Percentiles rank a stretch among this genome's conserved stretches.
Evolutionary conservation across 1,140 invertebrate species (phyloP).

Genomic region (Littorina saxatilis): DNA sequence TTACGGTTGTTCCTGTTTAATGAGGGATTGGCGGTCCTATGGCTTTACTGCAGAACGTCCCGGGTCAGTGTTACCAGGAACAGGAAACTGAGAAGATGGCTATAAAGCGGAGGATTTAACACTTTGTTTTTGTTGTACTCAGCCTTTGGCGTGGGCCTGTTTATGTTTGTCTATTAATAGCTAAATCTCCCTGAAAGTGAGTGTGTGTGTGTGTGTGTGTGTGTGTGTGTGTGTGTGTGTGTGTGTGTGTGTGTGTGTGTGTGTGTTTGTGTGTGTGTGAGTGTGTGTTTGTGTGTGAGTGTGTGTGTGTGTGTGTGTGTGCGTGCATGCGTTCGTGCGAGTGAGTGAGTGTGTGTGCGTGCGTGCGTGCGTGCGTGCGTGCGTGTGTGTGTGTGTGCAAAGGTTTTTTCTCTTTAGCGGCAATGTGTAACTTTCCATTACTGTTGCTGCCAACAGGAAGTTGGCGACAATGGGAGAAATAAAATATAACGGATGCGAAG

Average conservation of each 20-base stretch:
- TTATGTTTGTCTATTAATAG: background rate
- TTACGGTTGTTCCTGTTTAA: too few species aligned
- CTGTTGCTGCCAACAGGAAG: background rate
- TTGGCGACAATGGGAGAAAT: background rate
- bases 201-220: background rate
- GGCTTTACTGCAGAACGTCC: too few species aligned
- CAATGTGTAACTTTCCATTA: background rate
- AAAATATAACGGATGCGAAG: background rate
- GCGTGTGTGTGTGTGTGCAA: background rate
- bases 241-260: background rate
- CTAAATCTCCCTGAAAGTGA: too few species aligned
- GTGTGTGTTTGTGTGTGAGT: too few species aligned
- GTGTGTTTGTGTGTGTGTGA: too few species aligned
- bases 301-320: background rate
- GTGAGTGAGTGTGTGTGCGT: background rate
- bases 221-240: background rate
- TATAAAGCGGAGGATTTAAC: too few species aligned
- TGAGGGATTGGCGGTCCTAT: too few species aligned
- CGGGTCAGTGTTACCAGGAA: too few species aligned
- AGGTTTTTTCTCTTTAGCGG: background rate
- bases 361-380: conserved; percentile 2
- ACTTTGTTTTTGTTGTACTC: too few species aligned
- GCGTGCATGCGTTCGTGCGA: conserved; percentile 6
- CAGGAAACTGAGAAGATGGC: too few species aligned
- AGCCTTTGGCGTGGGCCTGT: background rate